These are phyloP conservation scores for Oreochromis tanganicae DNA, from an alignment of 2,113 vertebrate species.

Conservation along the genomic window DNA sequence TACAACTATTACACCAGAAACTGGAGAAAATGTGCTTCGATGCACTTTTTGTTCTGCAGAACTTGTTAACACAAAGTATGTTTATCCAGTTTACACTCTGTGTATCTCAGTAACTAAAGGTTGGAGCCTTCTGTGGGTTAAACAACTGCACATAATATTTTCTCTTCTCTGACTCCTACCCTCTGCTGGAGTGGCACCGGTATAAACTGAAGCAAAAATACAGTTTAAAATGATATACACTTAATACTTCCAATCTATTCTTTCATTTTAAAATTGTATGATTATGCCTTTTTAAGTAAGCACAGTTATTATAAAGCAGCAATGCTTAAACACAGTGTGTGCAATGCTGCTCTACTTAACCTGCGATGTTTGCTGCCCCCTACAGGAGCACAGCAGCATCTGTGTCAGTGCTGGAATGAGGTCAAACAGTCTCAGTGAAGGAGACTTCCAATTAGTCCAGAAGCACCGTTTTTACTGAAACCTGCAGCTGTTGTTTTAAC, in stretches of 20 bases:
- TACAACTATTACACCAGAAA: not conserved
- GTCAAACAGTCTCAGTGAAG: conserved; percentile 1
- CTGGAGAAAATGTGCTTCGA: not conserved
- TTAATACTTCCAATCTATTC: not conserved
- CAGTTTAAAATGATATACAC: not conserved
- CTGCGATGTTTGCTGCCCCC: conserved; percentile 32
- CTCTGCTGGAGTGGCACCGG: not conserved
- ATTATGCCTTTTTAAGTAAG: not conserved
- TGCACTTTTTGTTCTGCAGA: not conserved
- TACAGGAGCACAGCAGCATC: not conserved
- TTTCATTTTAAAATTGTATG: not conserved
- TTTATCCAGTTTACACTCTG: not conserved
- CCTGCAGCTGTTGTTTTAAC: conserved; percentile 26
- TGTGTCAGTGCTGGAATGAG: not conserved
- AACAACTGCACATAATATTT: not conserved
- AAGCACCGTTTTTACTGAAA: not conserved
- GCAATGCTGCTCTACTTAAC: not conserved
- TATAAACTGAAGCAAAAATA: not conserved
- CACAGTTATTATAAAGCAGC: not conserved
- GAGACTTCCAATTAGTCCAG: conserved; percentile 17
- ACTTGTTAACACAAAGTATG: not conserved
- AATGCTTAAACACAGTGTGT: not conserved
- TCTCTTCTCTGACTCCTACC: not conserved
- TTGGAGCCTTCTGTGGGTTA: not conserved
- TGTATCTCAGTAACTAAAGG: not conserved